Base-by-base conservation (phyloP, 1,140 invertebrate species). In the Phortica variegata region DNA sequence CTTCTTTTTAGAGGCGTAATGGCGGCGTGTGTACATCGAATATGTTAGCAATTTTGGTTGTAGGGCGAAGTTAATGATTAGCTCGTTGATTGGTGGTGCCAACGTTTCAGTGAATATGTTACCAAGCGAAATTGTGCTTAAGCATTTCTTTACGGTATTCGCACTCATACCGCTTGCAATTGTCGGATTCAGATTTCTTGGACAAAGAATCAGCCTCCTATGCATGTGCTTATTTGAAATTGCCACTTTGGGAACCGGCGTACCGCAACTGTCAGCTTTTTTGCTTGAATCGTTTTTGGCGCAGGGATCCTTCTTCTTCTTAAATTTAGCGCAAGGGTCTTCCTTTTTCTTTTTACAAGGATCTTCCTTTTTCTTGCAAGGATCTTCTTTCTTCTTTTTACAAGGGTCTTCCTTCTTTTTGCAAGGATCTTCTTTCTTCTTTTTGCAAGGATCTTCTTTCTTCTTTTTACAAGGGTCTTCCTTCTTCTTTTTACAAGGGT, bases 1-100 rank as follows among this genome's bases (percentile, higher is more conserved):
- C 13, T 40, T 37, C 13, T 47, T 36, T n/a, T 26, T 18, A 2
- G 8, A 1, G 7, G 42, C 38, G 21, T 66, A 68, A 31, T 43
- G 41, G 3, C 63, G 63, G 5, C 63, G 60, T 10, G 60, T 21
- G n/a, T 45, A 48, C 2, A 47, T 55, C 8, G 60, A 58, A n/a
- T 46, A 48, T 9, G 55, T 34, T 0, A 8, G 32, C 13, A 52
- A 68, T 2, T 41, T 50, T 1, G 60, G 8, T 4, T 17, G 12
- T 38, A 26, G n/a, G 44, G 21, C 23, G 39, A 2, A 2, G 13
- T 10, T 26, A 6, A 26, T 26, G 23, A 26, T 10, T 26, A 6
- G 5, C 23, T 26, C 10, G 23, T 10, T 5, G 23, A 26, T 26
- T 26, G 23, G 23, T n/a, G n/a, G n/a, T n/a, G n/a, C n/a, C 23